Conservation (phyloP, 2,797 vertebrate species). For the Spondyliosoma cantharus region DNA sequence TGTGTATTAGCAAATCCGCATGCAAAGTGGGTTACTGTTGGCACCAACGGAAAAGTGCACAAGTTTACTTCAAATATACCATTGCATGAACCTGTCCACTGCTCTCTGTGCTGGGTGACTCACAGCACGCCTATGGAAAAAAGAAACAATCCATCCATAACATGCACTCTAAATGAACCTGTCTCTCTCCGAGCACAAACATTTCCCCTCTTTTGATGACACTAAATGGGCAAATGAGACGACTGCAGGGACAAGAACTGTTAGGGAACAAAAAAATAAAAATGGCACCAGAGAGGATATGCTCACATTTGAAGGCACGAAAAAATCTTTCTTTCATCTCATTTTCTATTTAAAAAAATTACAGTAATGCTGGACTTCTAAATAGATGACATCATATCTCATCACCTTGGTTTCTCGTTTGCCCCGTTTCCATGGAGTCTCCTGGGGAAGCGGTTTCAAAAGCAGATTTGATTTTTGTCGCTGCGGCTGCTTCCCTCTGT, state of each 20-base stretch:
- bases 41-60: neutral
- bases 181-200: conserved; percentile 43
- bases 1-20: neutral
- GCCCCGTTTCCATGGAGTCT: conserved; percentile 72
- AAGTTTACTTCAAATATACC: neutral
- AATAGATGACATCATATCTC: conserved; percentile 66
- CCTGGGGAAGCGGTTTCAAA: conserved; percentile 71
- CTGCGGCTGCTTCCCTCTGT: conserved; percentile 72
- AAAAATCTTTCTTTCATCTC: conserved; percentile 31
- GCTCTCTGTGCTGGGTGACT: conserved; percentile 23
- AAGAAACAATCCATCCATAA: conserved; percentile 25
- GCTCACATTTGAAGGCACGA: conserved; percentile 10
- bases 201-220: conserved; percentile 49
- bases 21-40: neutral
- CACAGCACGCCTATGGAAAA: conserved; percentile 11
- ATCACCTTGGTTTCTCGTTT: conserved; percentile 60
- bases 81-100: neutral
- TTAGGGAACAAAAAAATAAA: conserved; percentile 5
- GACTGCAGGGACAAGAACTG: conserved; percentile 26
- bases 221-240: conserved; percentile 54
- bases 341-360: conserved; percentile 31
- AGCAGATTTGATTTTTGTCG: conserved; percentile 75
- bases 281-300: conserved; percentile 26
- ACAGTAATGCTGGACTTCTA: conserved; percentile 23
- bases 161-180: conserved; percentile 67